Conservation (phyloP, 64 coral and sea anemone genomes). For the Porites lutea region DNA sequence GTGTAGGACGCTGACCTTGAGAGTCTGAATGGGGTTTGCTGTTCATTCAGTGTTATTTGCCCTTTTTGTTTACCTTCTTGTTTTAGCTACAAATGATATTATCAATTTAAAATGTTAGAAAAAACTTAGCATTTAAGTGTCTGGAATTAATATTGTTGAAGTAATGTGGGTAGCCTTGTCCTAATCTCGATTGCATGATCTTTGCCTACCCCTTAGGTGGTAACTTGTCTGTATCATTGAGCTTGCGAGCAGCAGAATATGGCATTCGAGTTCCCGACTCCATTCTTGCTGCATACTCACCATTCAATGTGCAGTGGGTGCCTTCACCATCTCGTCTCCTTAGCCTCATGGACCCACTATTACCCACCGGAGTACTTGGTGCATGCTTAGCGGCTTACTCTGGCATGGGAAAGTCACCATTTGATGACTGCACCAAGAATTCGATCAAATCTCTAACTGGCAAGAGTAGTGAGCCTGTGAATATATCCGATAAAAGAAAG, state of each 20-base stretch:
- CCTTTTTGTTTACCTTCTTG: no score
- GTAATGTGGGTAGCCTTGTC: no score
- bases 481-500: constrained; percentile 51
- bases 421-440: constrained; percentile 90
- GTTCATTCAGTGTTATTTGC: no score
- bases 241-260: constrained; percentile 92
- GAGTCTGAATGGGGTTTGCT: no score
- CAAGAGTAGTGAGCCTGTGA: constrained; percentile 30
- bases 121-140: no score
- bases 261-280: constrained; percentile 88
- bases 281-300: constrained; percentile 81
- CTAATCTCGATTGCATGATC: no score
- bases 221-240: constrained; percentile 87
- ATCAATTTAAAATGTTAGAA: no score
- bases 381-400: constrained; percentile 87
- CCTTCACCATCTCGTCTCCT: constrained; percentile 88
- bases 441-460: constrained; percentile 60
- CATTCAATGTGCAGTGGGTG: constrained; percentile 91
- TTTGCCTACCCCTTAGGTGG: constrained; percentile 59
- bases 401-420: constrained; percentile 90
- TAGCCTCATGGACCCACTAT: constrained; percentile 83
- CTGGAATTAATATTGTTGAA: no score
- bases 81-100: no score
- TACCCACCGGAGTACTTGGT: constrained; percentile 82
- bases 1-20: no score